Conservation (phyloP, 2,113 vertebrate genomes). For the Melozone crissalis region DNA sequence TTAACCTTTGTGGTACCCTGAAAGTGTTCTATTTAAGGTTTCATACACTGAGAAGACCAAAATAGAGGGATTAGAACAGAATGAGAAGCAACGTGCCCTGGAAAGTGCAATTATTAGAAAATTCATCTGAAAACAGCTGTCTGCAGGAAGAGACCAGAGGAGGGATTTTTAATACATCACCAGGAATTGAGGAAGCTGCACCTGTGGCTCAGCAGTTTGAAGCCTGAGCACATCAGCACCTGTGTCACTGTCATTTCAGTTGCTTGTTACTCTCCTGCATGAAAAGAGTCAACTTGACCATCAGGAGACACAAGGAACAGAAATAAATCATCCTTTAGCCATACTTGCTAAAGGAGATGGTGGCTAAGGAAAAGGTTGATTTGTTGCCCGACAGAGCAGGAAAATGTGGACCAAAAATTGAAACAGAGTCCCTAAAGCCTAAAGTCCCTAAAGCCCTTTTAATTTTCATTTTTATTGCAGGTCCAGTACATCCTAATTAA, state of each 20-base stretch:
- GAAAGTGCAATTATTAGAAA: not conserved
- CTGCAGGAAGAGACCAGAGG: not conserved
- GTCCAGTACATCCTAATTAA: not conserved
- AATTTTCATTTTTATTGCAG: not conserved
- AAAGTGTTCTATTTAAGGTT: constrained; percentile 21
- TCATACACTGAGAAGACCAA: not conserved
- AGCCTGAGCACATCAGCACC: not conserved
- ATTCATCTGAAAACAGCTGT: constrained; percentile 18
- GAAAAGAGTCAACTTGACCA: not conserved
- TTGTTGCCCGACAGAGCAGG: not conserved
- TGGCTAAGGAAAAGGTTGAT: not conserved
- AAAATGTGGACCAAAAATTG: not conserved
- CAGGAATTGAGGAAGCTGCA: not conserved
- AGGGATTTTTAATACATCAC: not conserved
- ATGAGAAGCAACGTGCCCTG: not conserved
- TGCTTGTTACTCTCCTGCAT: not conserved
- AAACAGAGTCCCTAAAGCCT: not conserved
- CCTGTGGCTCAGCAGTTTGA: not conserved
- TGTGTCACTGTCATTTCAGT: not conserved
- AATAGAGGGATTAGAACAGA: constrained; percentile 32
- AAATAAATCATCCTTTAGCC: not conserved
- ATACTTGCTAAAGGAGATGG: not conserved
- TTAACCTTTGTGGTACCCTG: constrained; percentile 30
- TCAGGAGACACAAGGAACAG: not conserved
- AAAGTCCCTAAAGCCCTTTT: not conserved